Conservation (phyloP, 2,797 vertebrate species). For the Pipistrellus nathusii region DNA sequence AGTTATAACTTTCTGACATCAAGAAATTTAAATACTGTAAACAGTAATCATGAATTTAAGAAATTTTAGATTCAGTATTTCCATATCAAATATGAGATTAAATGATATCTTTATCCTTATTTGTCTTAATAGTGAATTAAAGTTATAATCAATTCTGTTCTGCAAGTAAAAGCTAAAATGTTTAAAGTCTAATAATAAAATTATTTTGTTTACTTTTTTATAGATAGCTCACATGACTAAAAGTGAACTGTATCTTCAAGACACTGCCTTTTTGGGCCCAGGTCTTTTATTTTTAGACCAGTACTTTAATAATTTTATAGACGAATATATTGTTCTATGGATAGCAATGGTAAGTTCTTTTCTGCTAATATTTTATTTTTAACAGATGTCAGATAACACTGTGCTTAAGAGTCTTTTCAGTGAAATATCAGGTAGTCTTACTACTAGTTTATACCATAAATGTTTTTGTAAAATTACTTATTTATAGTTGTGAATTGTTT, state of each 20-base stretch:
- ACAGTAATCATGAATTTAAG: constrained; percentile 44
- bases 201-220: constrained; percentile 71
- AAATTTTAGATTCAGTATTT: constrained; percentile 36
- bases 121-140: constrained; percentile 63
- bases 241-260: constrained; percentile 96
- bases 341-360: constrained; percentile 93
- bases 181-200: constrained; percentile 69
- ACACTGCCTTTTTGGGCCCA: constrained; percentile 96
- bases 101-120: constrained; percentile 24
- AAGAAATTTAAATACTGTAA: constrained; percentile 60
- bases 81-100: constrained; percentile 19
- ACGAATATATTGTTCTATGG: constrained; percentile 97
- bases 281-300: constrained; percentile 98
- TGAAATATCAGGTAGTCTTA: constrained; percentile 50
- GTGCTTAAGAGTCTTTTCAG: constrained; percentile 47
- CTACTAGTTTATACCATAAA: constrained; percentile 12
- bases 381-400: constrained; percentile 46
- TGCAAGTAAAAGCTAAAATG: constrained; percentile 62
- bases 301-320: constrained; percentile 97
- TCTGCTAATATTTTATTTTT: background rate
- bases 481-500: constrained; percentile 40
- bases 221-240: constrained; percentile 99
- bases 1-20: constrained; percentile 31
- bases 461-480: constrained; percentile 56
- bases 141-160: constrained; percentile 12